Percentiles rank a stretch among this genome's conserved stretches.
phyloP scores from a whole-genome alignment of 2,113 vertebrate genomes.

The Neolamprologus sp. region DNA sequence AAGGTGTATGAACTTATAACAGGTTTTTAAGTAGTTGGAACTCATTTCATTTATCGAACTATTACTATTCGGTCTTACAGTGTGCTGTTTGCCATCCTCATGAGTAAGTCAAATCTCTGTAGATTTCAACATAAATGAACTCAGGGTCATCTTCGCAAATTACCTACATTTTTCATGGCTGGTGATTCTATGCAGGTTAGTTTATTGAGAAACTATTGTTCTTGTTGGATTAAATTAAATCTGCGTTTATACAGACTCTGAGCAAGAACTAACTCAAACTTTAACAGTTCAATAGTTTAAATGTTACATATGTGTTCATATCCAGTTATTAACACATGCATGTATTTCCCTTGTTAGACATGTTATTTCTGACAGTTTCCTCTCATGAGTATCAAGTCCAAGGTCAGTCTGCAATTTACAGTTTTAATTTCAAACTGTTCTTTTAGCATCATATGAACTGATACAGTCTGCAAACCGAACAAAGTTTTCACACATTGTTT shows the following conservation, averaged over 20 bases:
- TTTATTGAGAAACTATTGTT: neutral
- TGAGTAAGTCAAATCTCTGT: too few species aligned
- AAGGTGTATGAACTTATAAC: too few species aligned
- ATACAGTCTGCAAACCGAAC: fast-evolving
- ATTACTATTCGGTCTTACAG: too few species aligned
- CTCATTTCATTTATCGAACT: too few species aligned
- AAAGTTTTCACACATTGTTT: neutral
- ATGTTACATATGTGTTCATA: fast-evolving
- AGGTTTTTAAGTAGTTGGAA: too few species aligned
- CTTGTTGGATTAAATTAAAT: neutral
- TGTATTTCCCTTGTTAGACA: fast-evolving
- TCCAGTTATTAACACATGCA: neutral
- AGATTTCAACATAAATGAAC: neutral
- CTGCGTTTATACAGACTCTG: fast-evolving
- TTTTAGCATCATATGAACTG: neutral
- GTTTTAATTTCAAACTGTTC: fast-evolving
- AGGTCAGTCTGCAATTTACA: constrained; percentile 1
- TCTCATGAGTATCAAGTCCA: neutral
- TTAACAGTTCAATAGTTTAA: neutral
- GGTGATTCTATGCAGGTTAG: neutral
- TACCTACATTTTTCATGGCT: neutral
- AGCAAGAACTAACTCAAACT: neutral
- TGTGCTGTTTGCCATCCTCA: neutral
- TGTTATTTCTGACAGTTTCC: neutral
- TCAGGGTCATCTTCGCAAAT: neutral